Evolutionary conservation across 2,113 vertebrate species (phyloP).

Genomic region (Desmodus rotundus): DNA sequence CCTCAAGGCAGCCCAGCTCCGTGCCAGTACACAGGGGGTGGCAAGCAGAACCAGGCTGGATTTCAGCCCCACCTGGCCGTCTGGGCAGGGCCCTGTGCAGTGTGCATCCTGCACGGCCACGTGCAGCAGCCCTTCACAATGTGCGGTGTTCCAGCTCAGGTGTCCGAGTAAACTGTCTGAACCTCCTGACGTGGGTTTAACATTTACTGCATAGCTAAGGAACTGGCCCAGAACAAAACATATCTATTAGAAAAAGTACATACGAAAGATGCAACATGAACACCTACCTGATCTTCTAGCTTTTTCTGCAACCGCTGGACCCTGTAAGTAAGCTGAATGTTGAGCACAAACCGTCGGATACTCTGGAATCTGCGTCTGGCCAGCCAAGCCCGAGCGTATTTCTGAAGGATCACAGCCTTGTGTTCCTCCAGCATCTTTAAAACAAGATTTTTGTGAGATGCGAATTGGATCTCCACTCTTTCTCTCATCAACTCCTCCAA

Average conservation of each 20-base stretch:
- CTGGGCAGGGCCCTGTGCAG: neutral
- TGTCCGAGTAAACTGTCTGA: neutral
- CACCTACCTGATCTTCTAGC: slow-evolving; percentile 91
- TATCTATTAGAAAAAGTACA: neutral
- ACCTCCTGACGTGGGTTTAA: neutral
- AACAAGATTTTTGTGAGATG: neutral
- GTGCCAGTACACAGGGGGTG: neutral
- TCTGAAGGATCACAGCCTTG: slow-evolving; percentile 94
- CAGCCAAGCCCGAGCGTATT: slow-evolving; percentile 93
- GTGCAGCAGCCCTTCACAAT: neutral
- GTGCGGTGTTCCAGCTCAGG: neutral
- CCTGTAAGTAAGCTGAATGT: slow-evolving; percentile 95
- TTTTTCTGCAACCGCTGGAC: slow-evolving; percentile 93
- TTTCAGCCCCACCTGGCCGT: neutral
- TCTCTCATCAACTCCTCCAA: neutral
- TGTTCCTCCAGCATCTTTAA: slow-evolving; percentile 91
- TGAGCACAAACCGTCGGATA: slow-evolving; percentile 91
- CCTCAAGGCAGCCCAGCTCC: neutral
- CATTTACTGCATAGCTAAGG: neutral
- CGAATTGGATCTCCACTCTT: neutral
- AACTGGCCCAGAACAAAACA: neutral
- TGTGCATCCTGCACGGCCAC: neutral
- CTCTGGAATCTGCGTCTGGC: slow-evolving; percentile 93
- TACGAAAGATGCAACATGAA: neutral
- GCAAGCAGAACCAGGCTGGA: neutral